Conservation (phyloP, 1,140 invertebrate genomes). For the Dinothrombium tinctorium region DNA sequence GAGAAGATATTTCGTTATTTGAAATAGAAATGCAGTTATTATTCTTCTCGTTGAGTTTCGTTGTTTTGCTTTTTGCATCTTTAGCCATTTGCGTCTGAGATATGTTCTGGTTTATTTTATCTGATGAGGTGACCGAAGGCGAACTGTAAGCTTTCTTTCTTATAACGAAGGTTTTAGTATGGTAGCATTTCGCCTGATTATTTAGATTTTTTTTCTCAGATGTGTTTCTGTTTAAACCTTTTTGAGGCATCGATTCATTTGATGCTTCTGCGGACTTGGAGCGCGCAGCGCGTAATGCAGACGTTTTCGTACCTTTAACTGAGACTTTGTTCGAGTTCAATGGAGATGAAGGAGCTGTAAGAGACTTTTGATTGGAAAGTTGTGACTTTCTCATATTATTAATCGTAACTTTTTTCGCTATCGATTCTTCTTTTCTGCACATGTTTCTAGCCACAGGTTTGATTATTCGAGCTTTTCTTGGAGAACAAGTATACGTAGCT, state of each 20-base stretch:
- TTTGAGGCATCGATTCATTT: background rate
- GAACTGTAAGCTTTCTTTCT: background rate
- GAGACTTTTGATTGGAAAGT: background rate
- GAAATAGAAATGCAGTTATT: background rate
- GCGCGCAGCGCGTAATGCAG: background rate
- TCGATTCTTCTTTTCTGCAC: background rate
- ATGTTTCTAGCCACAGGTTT: background rate
- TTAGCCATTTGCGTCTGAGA: background rate
- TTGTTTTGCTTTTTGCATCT: too few relatives aligned
- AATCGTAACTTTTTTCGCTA: background rate
- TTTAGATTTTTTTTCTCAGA: too few relatives aligned
- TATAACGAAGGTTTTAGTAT: background rate
- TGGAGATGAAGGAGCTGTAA: background rate
- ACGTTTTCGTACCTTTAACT: background rate
- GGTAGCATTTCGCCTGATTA: background rate
- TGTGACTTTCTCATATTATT: too few relatives aligned
- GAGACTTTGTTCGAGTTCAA: background rate
- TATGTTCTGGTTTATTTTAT: background rate
- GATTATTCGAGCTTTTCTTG: background rate
- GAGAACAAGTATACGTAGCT: constrained; percentile 1
- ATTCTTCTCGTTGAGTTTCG: too few relatives aligned
- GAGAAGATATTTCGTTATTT: background rate
- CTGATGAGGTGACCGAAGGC: background rate
- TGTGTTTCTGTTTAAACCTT: too few relatives aligned
- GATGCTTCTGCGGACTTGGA: background rate